Percentiles rank a stretch among this genome's conserved stretches.
phyloP scores from a whole-genome alignment of 2,797 vertebrate genomes.

The Anomalospiza imberbis region DNA sequence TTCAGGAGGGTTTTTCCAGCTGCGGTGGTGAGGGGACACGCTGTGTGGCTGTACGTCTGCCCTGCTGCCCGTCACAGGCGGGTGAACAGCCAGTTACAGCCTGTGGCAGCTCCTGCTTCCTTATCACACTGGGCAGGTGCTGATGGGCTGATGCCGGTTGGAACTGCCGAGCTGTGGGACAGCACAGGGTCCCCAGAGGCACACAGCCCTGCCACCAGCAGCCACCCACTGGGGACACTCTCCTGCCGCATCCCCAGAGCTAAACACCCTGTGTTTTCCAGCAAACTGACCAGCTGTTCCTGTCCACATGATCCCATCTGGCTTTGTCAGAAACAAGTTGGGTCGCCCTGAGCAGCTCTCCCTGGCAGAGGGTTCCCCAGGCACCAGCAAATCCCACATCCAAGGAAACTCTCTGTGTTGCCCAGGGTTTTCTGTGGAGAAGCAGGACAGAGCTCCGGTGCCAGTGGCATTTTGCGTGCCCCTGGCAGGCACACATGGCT shows the following conservation, averaged over 20 bases:
- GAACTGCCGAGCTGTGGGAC: rapidly evolving
- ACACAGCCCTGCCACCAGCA: not conserved
- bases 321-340: not conserved
- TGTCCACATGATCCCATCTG: rapidly evolving
- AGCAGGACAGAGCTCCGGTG: rapidly evolving
- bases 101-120: not conserved
- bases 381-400: not conserved
- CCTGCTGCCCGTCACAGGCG: not conserved
- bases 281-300: not conserved
- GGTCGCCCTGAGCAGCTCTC: not conserved
- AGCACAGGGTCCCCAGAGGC: rapidly evolving
- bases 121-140: not conserved
- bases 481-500: not conserved
- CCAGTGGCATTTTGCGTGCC: not conserved
- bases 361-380: not conserved
- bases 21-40: rapidly evolving
- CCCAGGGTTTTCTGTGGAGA: not conserved
- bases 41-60: not conserved
- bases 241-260: not conserved
- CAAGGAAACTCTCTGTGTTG: not conserved
- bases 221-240: not conserved
- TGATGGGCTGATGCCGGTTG: not conserved
- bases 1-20: not conserved
- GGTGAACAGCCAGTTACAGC: not conserved
- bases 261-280: not conserved